These are phyloP conservation scores for Drosophila fungiperda DNA, from an alignment of 2,888 invertebrate genomes.

Conservation along the genomic window DNA sequence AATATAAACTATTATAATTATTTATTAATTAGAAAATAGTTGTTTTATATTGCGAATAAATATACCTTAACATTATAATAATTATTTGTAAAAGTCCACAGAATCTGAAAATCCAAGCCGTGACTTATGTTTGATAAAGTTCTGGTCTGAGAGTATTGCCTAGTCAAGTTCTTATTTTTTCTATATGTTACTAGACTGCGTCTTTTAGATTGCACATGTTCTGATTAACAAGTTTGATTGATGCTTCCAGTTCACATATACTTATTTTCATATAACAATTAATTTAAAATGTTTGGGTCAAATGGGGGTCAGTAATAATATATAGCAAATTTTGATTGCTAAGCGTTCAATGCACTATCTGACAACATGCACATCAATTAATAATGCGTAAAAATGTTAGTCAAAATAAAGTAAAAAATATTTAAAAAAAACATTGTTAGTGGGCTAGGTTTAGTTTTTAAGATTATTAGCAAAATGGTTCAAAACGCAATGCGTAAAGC, in stretches of 20 bases:
- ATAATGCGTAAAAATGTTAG: not conserved
- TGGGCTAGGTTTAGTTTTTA: not conserved
- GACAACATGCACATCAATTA: not conserved
- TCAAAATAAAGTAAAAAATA: not conserved
- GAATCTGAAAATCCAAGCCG: not conserved
- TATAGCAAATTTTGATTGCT: constrained; percentile 13
- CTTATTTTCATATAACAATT: not conserved
- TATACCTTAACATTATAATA: not conserved
- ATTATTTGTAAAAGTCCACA: not conserved
- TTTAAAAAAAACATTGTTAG: not conserved
- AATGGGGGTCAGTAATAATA: constrained; percentile 35
- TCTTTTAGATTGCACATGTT: not conserved
- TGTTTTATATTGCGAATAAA: not conserved
- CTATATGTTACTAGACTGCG: not conserved
- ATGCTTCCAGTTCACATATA: constrained; percentile 1
- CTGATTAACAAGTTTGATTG: constrained; percentile 21
- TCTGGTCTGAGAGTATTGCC: not conserved
- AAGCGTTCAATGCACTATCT: constrained; percentile 30
- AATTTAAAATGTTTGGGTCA: constrained; percentile 11
- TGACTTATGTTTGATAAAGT: not conserved
- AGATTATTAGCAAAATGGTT: not conserved
- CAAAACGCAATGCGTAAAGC: no score
- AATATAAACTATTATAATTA: not conserved
- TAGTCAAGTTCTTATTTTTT: not conserved
- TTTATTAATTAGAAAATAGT: not conserved